phyloP scores from a whole-genome alignment of 2,113 vertebrate genomes.

The Microcebus murinus region DNA sequence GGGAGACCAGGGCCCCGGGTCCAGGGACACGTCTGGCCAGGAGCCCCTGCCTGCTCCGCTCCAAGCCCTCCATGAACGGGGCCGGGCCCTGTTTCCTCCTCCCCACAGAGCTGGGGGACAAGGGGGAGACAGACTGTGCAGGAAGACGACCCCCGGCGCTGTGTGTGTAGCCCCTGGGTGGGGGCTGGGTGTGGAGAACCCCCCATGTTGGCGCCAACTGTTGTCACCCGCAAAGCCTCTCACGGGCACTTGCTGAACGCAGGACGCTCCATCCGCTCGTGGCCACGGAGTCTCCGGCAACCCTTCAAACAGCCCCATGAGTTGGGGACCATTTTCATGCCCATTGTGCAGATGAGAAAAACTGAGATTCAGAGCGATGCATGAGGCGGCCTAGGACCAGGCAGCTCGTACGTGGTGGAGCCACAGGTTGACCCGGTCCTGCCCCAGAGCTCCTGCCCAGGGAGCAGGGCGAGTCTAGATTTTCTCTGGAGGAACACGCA shows the following conservation, averaged over 20 bases:
- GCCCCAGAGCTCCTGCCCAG: not conserved
- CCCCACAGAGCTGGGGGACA: not conserved
- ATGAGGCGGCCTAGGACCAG: not conserved
- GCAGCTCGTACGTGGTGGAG: not conserved
- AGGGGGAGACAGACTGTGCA: not conserved
- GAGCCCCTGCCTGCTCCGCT: not conserved
- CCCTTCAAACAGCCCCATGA: not conserved
- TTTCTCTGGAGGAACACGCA: not conserved
- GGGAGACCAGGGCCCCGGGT: not conserved
- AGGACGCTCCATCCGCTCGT: accelerated
- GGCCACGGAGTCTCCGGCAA: accelerated
- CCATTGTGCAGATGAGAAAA: not conserved
- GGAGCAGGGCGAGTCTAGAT: not conserved
- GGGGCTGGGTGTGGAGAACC: accelerated
- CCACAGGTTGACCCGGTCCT: not conserved
- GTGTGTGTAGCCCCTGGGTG: accelerated
- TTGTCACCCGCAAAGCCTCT: accelerated
- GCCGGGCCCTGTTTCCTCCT: not conserved
- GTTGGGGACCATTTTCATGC: accelerated
- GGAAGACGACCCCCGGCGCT: accelerated
- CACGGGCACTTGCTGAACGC: not conserved
- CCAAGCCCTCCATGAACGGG: too few species aligned
- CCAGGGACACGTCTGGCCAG: not conserved
- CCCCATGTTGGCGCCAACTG: accelerated
- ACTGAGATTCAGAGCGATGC: accelerated